Evolutionary conservation across 2,888 invertebrate species (phyloP), one percentile per base, ranked within the genome.

Genomic region (Lobophora halterata): DNA sequence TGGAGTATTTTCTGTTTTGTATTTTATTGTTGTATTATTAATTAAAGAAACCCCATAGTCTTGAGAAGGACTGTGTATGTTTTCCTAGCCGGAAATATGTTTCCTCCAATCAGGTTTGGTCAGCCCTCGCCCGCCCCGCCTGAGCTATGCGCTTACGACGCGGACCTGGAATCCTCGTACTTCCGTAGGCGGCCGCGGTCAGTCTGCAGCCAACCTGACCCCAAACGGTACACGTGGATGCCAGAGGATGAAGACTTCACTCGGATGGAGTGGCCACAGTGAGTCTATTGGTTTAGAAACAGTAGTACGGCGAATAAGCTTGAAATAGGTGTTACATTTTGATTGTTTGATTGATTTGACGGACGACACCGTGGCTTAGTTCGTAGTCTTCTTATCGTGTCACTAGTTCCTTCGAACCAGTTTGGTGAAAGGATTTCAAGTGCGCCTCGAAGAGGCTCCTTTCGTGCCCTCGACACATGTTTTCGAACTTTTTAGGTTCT

Each of bases 111-210:
- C 12, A 91, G 91, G 72, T 90, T 89, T 67, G 90, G 90, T 35
- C 91, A 90, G 78, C 87, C 88, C 27, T 75, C 86, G 24, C 89
- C 90, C 26, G 81, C 89, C 41, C 89, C 90, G 23, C 82, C 91
- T 37, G 91, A 91, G 71, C 79, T 91, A 54, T 89, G 88, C 55
- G 88, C 89, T 58, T 89, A 92, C 66, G 93, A 92, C 55, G 91
- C 93, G 73, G 93, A 94, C 68, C 76, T 93, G 79, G 93, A 93
- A 67, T 92, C 91, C 79, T 93, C 94, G 61, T 95, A 95, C 88
- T 94, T 95, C 81, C 90, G 94, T 37, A 89, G 94, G 51, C 90
- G 95, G 69, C 93, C 93, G 44, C 92, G 92, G 55, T 92, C 93
- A 43, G 92, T 93, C 65, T 91, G 92, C 78, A 91, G 91, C 61